Evolutionary conservation across 37 sponge, comb jelly and placozoan species (phyloP), one percentile per base, ranked within the genome.

Genomic region (Lycopodina hypogea): DNA sequence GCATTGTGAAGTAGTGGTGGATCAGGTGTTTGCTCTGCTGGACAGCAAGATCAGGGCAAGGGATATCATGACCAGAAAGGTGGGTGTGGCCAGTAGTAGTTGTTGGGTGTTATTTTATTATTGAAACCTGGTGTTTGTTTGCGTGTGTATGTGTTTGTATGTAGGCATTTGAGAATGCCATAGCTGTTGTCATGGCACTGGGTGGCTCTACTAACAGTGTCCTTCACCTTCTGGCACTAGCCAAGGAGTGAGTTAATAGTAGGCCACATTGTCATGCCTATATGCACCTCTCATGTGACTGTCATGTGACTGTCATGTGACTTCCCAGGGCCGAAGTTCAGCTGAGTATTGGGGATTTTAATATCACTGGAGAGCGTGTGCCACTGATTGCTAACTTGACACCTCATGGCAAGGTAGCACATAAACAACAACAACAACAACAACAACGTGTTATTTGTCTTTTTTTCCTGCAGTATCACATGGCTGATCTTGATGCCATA

Each of bases 91-190:
- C 48, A 45, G 48, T n/a, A 12, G 61, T 60, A 15, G 61, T n/a
- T 6, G 29, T 60, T 4, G 61, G 24, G 24, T 60, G 17, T 29
- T 4, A 60, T 3, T 15, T 28, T 29, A 3, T n/a, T 28, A 4
- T n/a, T 29, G 28, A 19, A 68, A 35, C 38, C 12, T 60, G 17
- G 24, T 60, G 61, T 3, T 6, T 29, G 3, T 60, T 12, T 60
- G 29, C 17, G 29, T 15, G 4, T 29, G 29, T 15, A 3, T 29
- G 6, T 60, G 4, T 60, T 7, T 21, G 23, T 58, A 12, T 40
- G 30, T 50, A 90, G 91, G 91, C 91, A 19, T 90, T 90, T 90
- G 91, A 90, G 76, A 90, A 90, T 82, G 91, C 91, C 15, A 58
- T 90, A 4, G 45, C 84, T 32, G 88, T 90, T 3, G 67, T 87